A percentile compares a stretch with the other conserved stretches of the same genome.
phyloP scores from a whole-genome alignment of 2,888 invertebrate species.

The Ptychoptera albimana region DNA sequence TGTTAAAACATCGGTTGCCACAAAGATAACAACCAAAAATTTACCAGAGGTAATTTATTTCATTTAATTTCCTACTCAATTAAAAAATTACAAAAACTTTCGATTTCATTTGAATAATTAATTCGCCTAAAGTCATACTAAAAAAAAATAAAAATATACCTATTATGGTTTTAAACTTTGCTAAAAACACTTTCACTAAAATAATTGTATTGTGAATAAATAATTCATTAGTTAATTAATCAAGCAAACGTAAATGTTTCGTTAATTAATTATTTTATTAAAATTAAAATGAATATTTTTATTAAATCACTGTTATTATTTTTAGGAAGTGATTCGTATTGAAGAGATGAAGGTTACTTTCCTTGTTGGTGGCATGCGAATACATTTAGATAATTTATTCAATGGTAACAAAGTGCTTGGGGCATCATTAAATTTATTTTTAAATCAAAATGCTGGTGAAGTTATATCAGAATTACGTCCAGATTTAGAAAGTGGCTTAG shows the following conservation, averaged over 20 bases:
- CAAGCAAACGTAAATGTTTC: neutral
- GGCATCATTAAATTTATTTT: constrained; percentile 38
- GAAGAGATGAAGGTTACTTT: constrained; percentile 40
- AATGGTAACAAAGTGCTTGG: constrained; percentile 45
- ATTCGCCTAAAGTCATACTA: neutral
- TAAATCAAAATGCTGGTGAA: constrained; percentile 41
- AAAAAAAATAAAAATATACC: too few relatives aligned
- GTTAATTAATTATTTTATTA: neutral
- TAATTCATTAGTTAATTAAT: neutral
- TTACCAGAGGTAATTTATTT: constrained; percentile 22
- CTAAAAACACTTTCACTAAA: neutral
- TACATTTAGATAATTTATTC: constrained; percentile 40
- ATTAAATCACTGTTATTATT: constrained; percentile 2
- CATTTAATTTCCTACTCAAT: neutral
- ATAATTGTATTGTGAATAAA: neutral
- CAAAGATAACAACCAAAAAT: constrained; percentile 32
- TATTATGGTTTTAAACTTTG: too few relatives aligned
- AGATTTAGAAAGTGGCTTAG: constrained; percentile 36
- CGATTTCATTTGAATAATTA: too few relatives aligned
- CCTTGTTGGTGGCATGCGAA: constrained; percentile 34
- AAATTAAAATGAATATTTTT: neutral
- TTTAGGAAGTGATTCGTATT: constrained; percentile 31
- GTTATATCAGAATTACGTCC: constrained; percentile 40
- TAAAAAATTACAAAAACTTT: neutral
- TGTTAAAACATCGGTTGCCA: constrained; percentile 35